These are phyloP conservation scores for Aeoliscus strigatus DNA, from an alignment of 2,797 vertebrate genomes.

Conservation along the genomic window DNA sequence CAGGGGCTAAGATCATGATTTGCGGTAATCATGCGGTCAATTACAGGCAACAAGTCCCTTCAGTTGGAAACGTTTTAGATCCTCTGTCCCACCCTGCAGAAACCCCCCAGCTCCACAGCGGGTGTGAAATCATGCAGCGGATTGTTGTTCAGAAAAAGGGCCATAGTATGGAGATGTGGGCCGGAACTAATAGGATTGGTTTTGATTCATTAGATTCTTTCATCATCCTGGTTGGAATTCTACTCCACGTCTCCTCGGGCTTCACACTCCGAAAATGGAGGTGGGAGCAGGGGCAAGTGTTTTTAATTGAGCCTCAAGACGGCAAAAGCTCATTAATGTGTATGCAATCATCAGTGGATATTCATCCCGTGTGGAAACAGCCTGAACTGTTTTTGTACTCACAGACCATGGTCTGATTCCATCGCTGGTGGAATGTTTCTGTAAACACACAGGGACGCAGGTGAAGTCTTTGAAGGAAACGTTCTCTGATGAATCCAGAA, in stretches of 20 bases:
- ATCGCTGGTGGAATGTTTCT: too few species aligned
- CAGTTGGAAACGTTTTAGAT: conserved; percentile 47
- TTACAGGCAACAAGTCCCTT: conserved; percentile 56
- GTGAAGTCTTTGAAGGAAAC: too few species aligned
- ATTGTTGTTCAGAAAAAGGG: conserved; percentile 63
- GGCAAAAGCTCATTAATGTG: conserved; percentile 51
- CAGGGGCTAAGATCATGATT: conserved; percentile 45
- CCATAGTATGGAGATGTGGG: conserved; percentile 77
- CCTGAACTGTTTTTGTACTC: too few species aligned
- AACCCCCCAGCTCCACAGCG: conserved; percentile 55
- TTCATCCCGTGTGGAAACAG: too few species aligned
- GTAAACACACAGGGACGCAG: too few species aligned
- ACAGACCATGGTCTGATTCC: too few species aligned
- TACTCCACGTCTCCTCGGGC: conserved; percentile 77
- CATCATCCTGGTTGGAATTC: conserved; percentile 84
- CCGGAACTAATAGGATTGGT: conserved; percentile 89
- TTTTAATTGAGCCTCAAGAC: conserved; percentile 58
- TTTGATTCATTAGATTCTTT: conserved; percentile 90
- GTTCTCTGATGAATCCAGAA: too few species aligned
- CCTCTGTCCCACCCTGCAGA: conserved; percentile 29
- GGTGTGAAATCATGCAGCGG: conserved; percentile 66
- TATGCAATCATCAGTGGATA: conserved; percentile 50
- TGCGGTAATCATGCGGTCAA: conserved; percentile 55
- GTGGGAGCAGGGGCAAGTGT: conserved; percentile 46
- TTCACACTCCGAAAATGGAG: conserved; percentile 75